Base-by-base conservation (phyloP, 2,888 invertebrate species). In the Plagodis pulveraria region DNA sequence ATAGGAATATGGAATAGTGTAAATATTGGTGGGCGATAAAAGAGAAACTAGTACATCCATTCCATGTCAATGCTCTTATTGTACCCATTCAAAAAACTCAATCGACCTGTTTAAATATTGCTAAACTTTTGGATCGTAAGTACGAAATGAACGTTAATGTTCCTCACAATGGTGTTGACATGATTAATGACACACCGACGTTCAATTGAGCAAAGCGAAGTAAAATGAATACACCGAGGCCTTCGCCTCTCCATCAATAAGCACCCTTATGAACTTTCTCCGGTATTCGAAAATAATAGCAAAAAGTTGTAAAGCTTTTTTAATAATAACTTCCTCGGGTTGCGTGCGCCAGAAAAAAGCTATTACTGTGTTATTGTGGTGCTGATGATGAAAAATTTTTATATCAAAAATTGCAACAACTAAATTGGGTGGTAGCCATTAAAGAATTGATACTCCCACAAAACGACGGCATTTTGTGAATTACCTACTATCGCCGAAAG, bases 251-350 rank as follows among this genome's bases (percentile, higher is more conserved):
- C 55, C 69, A 59, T 63, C 72, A 72, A 70, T 76, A 77, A 78
- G 40, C 40, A 40, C 74, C 70, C 71, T 74, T 77, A 72, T 72
- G 70, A 76, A 82, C 74, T 79, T 77, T 74, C 75, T 73, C 71
- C 72, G 69, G 59, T 77, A 76, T 76, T 80, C 69, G 72, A 75
- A 77, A 81, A 81, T 84, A 83, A 81, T 78, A 80, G 75, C 71
- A 72, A 77, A 81, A 81, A 80, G 69, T 81, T 81, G 68, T 74
- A 78, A 75, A 78, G 78, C 68, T 72, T 76, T 78, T 77, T 81
- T 78, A 81, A 80, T 83, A 81, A 82, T 77, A 80, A 81, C 79
- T 81, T 83, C 73, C 74, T 70, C 70, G 65, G 66, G 73, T 79
- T 67, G 78, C 78, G 78, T 80, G 80, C 72, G 61, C 62, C 58